phyloP scores from a whole-genome alignment of 2,797 vertebrate genomes.

The Distichodus sexfasciatus region DNA sequence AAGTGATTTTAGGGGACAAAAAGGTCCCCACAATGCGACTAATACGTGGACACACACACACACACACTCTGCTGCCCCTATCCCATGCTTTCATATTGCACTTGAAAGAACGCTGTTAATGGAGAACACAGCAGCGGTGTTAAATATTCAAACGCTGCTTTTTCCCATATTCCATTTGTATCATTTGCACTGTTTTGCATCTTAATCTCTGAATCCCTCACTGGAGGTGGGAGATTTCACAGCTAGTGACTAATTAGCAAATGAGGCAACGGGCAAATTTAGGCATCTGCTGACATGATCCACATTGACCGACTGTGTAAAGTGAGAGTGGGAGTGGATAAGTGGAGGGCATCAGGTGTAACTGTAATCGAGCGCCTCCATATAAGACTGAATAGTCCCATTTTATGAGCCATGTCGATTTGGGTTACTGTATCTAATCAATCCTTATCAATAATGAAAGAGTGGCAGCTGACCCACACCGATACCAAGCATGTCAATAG shows the following conservation, averaged over 20 bases:
- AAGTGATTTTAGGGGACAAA: too few relatives aligned
- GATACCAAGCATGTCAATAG: conserved; percentile 30
- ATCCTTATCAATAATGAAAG: conserved; percentile 42
- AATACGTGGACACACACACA: too few relatives aligned
- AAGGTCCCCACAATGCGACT: too few relatives aligned
- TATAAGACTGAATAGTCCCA: too few relatives aligned
- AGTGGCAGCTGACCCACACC: conserved; percentile 10
- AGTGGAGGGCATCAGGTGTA: background rate
- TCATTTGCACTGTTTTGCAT: background rate
- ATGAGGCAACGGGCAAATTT: background rate
- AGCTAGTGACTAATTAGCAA: background rate
- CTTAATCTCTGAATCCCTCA: background rate
- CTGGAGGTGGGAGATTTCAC: background rate
- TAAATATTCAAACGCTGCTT: background rate
- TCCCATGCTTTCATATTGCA: background rate
- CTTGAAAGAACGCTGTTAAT: background rate
- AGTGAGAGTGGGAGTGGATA: too few relatives aligned
- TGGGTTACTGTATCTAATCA: conserved; percentile 30
- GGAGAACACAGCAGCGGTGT: background rate
- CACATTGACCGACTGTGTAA: too few relatives aligned
- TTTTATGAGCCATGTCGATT: background rate
- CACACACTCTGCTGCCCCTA: background rate
- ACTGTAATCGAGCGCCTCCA: background rate
- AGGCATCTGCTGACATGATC: background rate
- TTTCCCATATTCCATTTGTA: background rate